A percentile compares a stretch with the other conserved stretches of the same genome.
Evolutionary conservation across 2,888 invertebrate genomes (phyloP).

Genomic region (Eurois occulta): DNA sequence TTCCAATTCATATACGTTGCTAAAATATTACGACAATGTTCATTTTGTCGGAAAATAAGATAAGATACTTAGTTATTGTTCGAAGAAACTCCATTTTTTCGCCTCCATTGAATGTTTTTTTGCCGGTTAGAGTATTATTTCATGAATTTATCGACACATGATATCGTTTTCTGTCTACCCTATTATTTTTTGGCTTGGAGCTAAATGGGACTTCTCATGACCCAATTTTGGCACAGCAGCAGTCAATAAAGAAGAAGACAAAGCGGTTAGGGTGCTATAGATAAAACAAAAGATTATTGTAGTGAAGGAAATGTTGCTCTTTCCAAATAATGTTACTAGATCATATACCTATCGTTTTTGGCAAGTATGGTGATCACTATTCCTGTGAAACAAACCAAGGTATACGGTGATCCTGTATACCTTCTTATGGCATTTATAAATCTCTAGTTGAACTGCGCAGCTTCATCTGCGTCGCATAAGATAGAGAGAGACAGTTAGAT

Average conservation of each 20-base stretch:
- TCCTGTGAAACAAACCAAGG: too few species aligned
- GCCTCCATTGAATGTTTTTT: conserved; percentile 30
- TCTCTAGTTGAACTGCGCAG: too few species aligned
- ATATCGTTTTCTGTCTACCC: conserved; percentile 24
- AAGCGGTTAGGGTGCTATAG: not conserved
- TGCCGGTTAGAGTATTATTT: conserved; percentile 45
- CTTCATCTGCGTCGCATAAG: too few species aligned
- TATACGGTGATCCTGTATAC: too few species aligned
- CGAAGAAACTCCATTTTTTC: conserved; percentile 32
- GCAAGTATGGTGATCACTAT: not conserved
- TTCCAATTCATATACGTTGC: conserved; percentile 43
- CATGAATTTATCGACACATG: conserved; percentile 49
- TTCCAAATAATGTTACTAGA: conserved; percentile 11
- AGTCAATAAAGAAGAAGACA: conserved; percentile 43
- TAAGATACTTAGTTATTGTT: conserved; percentile 32
- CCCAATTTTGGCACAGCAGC: conserved; percentile 20
- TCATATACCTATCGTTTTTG: not conserved
- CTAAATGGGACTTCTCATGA: conserved; percentile 44
- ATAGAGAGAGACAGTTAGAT: too few species aligned
- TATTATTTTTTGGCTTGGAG: conserved; percentile 46
- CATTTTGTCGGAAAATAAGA: conserved; percentile 41
- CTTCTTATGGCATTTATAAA: not conserved
- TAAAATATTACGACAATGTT: conserved; percentile 35
- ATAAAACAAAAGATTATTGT: conserved; percentile 22
- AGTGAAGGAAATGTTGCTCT: not conserved